Base-by-base conservation (phyloP, 2,888 invertebrate genomes). In the Phyllotreta striolata region DNA sequence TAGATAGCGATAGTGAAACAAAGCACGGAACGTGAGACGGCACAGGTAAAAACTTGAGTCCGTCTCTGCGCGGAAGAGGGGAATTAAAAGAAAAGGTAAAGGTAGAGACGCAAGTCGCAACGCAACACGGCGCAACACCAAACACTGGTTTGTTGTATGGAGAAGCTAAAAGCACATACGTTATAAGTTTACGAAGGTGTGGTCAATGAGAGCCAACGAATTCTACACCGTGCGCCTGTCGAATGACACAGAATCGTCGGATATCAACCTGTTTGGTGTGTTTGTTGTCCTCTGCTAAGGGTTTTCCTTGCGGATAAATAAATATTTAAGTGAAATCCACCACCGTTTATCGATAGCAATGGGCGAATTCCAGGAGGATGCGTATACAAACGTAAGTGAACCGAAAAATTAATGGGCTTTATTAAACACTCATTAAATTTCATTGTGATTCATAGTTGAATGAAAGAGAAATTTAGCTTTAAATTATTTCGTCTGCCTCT, bases 291-390 rank as follows among this genome's bases (percentile, higher is more conserved):
- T 34, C 24, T 47, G 8, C 7, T 47, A 34, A 34, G 14, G 44
- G 10, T 44, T 44, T 9, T 12, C 44, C 6, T 13, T n/a, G 14
- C 10, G 6, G 44, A 44, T n/a, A 10, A 44, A 7, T 44, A 9
- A n/a, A 14, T 34, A 47, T 9, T 24, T 10, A 13, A 7, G 14
- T 1, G 14, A 47, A 7, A 47, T 47, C 47, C 6, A 46, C 7
- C 49, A n/a, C 56, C 55, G 59, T 51, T 57, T 66, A 66, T 47
- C 66, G 66, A 61, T 62, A 66, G 67, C 66, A 57, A 64, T 69
- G 69, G 65, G 58, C 43, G 69, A 69, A 38, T 60, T 58, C 55
- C 13, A 66, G 9, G 63, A 60, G 39, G 65, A 71, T 64, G 69
- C 66, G 63, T 68, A 63, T 52, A 65, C n/a, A 47, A 61, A 34